phyloP scores from a whole-genome alignment of 1,140 invertebrate genomes.

The Plectrocnemia conspersa region DNA sequence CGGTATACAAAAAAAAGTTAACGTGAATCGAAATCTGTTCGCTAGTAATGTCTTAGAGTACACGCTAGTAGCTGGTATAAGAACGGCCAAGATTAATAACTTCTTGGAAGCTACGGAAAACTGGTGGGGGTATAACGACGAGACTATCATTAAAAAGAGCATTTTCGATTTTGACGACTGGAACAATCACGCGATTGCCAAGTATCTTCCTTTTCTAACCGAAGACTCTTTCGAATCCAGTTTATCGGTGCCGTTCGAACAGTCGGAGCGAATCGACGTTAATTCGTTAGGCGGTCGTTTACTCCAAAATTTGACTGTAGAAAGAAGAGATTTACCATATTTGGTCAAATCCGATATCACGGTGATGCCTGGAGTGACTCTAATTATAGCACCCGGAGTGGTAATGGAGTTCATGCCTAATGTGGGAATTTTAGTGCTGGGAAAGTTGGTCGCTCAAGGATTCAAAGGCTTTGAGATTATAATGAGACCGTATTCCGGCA shows the following conservation, averaged over 20 bases:
- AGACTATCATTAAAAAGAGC: slow-evolving; percentile 67
- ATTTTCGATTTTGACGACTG: slow-evolving; percentile 99
- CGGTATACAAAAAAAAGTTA: slow-evolving; percentile 93
- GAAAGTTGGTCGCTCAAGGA: slow-evolving; percentile 83
- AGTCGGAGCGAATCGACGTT: slow-evolving; percentile 53
- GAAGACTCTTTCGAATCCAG: slow-evolving; percentile 70
- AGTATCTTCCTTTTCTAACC: slow-evolving; percentile 81
- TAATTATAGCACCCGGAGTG: slow-evolving; percentile 87
- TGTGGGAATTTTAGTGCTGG: slow-evolving; percentile 94
- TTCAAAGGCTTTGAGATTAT: slow-evolving; percentile 72
- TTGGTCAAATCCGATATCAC: slow-evolving; percentile 88
- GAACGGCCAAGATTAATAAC: slow-evolving; percentile 82
- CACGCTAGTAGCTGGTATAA: slow-evolving; percentile 87
- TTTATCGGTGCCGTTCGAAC: slow-evolving; percentile 64
- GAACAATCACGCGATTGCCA: slow-evolving; percentile 94
- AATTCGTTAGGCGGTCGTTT: slow-evolving; percentile 82
- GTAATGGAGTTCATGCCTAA: slow-evolving; percentile 92
- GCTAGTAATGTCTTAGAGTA: slow-evolving; percentile 84
- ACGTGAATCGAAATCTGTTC: slow-evolving; percentile 86
- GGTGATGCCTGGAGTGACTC: slow-evolving; percentile 86
- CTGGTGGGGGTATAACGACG: slow-evolving; percentile 87
- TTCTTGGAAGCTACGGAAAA: slow-evolving; percentile 86
- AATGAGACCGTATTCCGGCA: slow-evolving; percentile 72
- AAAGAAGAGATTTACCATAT: slow-evolving; percentile 67
- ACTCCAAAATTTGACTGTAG: slow-evolving; percentile 65